These are phyloP conservation scores for Chrysina gloriosa DNA, from an alignment of 2,888 invertebrate species.

Conservation along the genomic window DNA sequence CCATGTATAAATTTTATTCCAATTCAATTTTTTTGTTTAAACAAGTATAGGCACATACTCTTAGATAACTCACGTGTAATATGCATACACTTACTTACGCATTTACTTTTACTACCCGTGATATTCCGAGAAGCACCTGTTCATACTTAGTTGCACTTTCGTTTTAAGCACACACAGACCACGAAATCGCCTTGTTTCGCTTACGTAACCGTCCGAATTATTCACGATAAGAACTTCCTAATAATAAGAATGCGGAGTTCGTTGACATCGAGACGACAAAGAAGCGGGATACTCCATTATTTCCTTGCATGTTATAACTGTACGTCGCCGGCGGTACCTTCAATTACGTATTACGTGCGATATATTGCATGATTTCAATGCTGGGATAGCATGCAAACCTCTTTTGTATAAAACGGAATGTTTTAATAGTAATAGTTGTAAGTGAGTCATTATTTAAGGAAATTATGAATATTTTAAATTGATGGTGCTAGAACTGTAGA, in stretches of 20 bases:
- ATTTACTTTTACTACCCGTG: too few species aligned
- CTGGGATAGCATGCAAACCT: constrained; percentile 16
- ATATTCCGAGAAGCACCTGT: too few species aligned
- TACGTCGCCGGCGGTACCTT: not conserved
- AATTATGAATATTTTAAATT: not conserved
- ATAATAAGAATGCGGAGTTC: constrained; percentile 2
- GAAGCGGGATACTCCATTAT: constrained; percentile 16
- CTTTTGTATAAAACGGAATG: not conserved
- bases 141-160: too few species aligned
- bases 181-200: too few species aligned
- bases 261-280: not conserved
- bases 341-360: constrained; percentile 13
- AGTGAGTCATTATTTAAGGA: not conserved
- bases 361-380: constrained; percentile 15
- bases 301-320: constrained; percentile 20
- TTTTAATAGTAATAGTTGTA: not conserved
- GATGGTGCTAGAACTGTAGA: too few species aligned
- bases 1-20: too few species aligned
- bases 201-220: too few species aligned
- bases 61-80: too few species aligned
- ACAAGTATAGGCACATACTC: too few species aligned
- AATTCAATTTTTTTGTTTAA: too few species aligned
- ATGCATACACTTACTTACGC: too few species aligned
- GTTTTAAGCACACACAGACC: too few species aligned
- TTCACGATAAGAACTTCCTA: constrained; percentile 3